Evolutionary conservation across 2,113 vertebrate genomes (phyloP).

Genomic region (Psephotus haematonotus): DNA sequence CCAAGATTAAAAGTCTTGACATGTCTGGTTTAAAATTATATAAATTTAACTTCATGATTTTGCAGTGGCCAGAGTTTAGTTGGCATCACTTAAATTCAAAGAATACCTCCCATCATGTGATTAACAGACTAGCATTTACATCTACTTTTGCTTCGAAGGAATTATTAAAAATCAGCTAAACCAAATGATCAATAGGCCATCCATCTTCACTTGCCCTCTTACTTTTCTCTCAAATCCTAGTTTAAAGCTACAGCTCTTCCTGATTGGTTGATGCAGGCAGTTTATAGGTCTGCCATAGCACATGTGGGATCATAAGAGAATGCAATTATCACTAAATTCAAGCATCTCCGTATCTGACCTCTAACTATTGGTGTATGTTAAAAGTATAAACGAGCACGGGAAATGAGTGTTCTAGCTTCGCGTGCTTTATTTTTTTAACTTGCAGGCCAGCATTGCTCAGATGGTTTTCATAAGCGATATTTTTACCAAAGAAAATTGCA

Average conservation of each 20-base stretch:
- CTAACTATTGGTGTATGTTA: not conserved
- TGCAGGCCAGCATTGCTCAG: not conserved
- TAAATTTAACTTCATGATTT: not conserved
- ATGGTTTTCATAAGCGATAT: not conserved
- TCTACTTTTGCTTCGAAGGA: not conserved
- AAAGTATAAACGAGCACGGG: not conserved
- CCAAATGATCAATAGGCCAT: not conserved
- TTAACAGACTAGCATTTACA: not conserved
- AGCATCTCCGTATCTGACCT: not conserved
- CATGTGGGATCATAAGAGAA: not conserved
- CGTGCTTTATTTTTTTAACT: not conserved
- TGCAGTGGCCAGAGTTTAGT: not conserved
- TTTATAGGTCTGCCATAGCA: not conserved
- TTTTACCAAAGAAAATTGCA: conserved; percentile 16
- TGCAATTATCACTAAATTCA: not conserved
- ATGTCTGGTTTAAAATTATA: not conserved
- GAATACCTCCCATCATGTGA: not conserved
- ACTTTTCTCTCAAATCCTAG: not conserved
- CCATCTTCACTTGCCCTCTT: not conserved
- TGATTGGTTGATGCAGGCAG: not conserved
- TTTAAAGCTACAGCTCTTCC: not conserved
- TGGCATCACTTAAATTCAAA: not conserved
- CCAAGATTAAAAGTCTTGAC: not conserved
- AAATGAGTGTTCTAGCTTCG: not conserved
- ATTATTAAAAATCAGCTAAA: not conserved